These are phyloP conservation scores for Platichthys flesus DNA, from an alignment of 2,113 vertebrate species.

Conservation along the genomic window DNA sequence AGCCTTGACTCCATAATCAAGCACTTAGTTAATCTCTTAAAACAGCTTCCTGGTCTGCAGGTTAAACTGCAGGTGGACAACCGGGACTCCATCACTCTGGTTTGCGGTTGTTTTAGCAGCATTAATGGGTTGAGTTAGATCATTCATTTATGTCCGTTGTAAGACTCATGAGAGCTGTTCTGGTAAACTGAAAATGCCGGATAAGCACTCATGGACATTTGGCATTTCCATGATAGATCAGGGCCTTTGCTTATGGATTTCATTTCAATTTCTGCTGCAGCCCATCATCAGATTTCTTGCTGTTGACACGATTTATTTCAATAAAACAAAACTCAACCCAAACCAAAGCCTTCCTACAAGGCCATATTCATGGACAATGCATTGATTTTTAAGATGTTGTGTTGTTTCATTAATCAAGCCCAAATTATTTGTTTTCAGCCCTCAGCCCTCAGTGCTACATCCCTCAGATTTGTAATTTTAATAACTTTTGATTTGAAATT, in stretches of 20 bases:
- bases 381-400: no score
- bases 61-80: slow-evolving; percentile 30
- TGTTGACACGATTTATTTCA: not conserved
- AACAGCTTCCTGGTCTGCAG: slow-evolving; percentile 28
- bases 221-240: slow-evolving; percentile 13
- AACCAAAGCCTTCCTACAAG: no score
- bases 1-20: not conserved
- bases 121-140: slow-evolving; percentile 49
- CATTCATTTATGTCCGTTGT: slow-evolving; percentile 39
- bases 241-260: slow-evolving; percentile 16
- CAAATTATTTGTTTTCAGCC: not conserved
- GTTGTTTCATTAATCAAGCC: not conserved
- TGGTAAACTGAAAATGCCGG: slow-evolving; percentile 54
- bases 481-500: no score
- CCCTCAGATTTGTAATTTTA: no score
- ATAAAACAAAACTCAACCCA: not conserved
- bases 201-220: slow-evolving; percentile 36
- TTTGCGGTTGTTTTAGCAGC: slow-evolving; percentile 54
- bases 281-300: not conserved
- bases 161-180: slow-evolving; percentile 55
- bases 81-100: slow-evolving; percentile 16
- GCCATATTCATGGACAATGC: no score
- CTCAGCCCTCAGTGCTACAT: no score
- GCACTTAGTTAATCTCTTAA: slow-evolving; percentile 1
- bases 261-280: slow-evolving; percentile 2